A percentile compares a stretch with the other conserved stretches of the same genome.
Conservation (phyloP, 2,113 vertebrate species). For the Mixornis gularis region DNA sequence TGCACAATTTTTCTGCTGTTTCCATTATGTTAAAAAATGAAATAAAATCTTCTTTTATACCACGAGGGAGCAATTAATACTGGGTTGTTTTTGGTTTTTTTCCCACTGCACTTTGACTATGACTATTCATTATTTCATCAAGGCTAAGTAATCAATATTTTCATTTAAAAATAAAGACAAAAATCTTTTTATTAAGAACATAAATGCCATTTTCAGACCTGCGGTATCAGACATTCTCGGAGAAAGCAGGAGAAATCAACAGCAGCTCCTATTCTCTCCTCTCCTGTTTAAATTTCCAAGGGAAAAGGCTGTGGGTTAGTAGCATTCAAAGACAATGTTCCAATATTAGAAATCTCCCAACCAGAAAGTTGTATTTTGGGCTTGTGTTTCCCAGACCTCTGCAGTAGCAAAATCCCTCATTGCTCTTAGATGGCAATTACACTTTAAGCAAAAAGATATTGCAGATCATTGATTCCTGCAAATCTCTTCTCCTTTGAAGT, state of each 20-base stretch:
- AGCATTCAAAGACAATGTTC: neutral
- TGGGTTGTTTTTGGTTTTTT: neutral
- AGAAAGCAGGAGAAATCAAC: neutral
- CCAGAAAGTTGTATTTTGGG: conserved; percentile 38
- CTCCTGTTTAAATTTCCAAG: neutral
- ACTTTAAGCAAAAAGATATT: conserved; percentile 59
- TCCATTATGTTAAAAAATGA: neutral
- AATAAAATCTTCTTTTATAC: neutral
- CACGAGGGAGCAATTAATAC: neutral
- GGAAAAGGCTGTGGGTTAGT: neutral
- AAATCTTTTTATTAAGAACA: neutral
- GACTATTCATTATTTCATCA: neutral
- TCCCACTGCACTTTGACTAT: neutral
- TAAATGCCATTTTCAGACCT: neutral
- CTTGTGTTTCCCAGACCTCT: neutral
- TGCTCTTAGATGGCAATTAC: conserved; percentile 46
- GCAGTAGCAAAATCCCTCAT: conserved; percentile 3
- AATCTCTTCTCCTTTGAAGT: conserved; percentile 53
- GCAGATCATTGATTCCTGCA: conserved; percentile 61
- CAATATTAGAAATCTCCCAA: conserved; percentile 46
- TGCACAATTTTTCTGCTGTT: neutral
- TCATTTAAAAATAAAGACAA: conserved; percentile 11
- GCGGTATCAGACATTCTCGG: neutral
- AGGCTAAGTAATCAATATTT: neutral
- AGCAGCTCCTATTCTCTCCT: neutral